Evolutionary conservation across 2,888 invertebrate genomes (phyloP).

Genomic region (Acanthopleura granulata): DNA sequence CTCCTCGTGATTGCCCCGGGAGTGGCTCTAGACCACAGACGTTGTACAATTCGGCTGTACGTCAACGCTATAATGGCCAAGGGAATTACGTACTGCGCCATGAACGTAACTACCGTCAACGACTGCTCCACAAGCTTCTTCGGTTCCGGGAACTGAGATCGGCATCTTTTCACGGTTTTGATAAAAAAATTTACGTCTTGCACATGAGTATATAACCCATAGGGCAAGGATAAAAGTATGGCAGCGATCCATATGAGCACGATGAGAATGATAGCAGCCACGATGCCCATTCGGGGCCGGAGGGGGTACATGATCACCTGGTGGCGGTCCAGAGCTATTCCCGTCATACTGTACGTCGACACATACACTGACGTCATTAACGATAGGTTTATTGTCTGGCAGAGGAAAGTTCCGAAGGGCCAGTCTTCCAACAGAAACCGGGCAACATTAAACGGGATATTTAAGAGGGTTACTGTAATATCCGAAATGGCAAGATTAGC

Average conservation of each 20-base stretch:
- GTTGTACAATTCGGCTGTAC: conserved; percentile 66
- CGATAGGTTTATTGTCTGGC: conserved; percentile 69
- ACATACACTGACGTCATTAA: conserved; percentile 70
- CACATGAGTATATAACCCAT: conserved; percentile 66
- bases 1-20: conserved; percentile 69
- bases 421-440: conserved; percentile 68
- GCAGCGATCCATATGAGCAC: conserved; percentile 66
- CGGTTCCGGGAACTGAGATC: conserved; percentile 63
- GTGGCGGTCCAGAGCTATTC: conserved; percentile 70
- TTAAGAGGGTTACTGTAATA: conserved; percentile 63
- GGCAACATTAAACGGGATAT: conserved; percentile 71
- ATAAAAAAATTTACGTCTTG: conserved; percentile 37
- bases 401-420: conserved; percentile 70
- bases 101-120: conserved; percentile 66
- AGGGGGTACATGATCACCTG: conserved; percentile 69
- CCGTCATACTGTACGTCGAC: conserved; percentile 70
- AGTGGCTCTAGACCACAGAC: conserved; percentile 63
- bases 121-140: conserved; percentile 61
- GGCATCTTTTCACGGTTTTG: conserved; percentile 55
- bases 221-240: conserved; percentile 66
- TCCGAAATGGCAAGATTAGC: conserved; percentile 63
- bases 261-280: conserved; percentile 63
- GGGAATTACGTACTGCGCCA: conserved; percentile 70
- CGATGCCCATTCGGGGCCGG: conserved; percentile 65
- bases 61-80: conserved; percentile 67